Evolutionary conservation across 2,888 invertebrate genomes (phyloP), one percentile per base, ranked within the genome.

Genomic region (Drosophila neoperkinsi): DNA sequence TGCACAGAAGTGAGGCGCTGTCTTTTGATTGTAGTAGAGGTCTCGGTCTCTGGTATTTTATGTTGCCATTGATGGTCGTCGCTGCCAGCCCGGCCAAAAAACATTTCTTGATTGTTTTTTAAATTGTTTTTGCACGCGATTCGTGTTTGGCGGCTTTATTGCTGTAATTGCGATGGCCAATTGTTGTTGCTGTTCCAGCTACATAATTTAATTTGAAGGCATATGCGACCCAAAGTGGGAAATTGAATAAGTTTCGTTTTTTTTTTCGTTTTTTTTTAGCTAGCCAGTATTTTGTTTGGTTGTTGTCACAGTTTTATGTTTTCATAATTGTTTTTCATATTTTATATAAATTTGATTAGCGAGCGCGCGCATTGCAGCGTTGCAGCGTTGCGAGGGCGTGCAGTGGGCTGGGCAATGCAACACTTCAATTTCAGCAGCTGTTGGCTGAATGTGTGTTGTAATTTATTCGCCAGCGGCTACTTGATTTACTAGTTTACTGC

Each of bases 41-140:
- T 77, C 76, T 77, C 63, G 73, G 77, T 77, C 77, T 70, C 51
- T 74, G 77, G 76, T 84, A 71, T 84, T 82, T 82, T 82, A 79
- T 77, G 77, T 76, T 79, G 68, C 74, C 82, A 79, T 82, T 77
- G 71, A 63, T 71, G 62, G 50, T 55, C 55, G 43, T 57, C 31
- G 66, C 41, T 59, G 38, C 33, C 60, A 34, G 55, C 30, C 28
- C 49, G 64, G 64, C 61, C 69, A 28, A 28, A 55, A 55, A 36
- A 41, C 30, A 41, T 71, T 71, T 79, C 79, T 80, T 84, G 90
- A 90, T 90, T 90, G 88, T 90, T 90, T 88, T 88, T 90, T 88
- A 90, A 90, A 91, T 90, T 91, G 85, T 90, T 90, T 87, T 84
- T 90, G 88, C 90, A 91, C 90, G 91, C 88, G 82, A 90, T 83